Evolutionary conservation across 2,888 invertebrate genomes (phyloP).

Genomic region (Danaus chrysippus): DNA sequence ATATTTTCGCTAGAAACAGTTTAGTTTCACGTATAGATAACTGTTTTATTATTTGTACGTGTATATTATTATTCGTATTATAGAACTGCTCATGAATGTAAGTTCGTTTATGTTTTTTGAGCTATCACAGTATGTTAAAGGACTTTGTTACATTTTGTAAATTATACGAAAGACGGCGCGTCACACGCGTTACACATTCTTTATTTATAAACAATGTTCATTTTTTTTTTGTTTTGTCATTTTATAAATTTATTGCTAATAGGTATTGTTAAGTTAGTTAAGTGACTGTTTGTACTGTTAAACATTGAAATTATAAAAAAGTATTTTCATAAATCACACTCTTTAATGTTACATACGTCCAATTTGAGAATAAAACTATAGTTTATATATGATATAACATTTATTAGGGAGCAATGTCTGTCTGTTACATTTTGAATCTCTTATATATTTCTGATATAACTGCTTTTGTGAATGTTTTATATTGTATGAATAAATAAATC

Average conservation of each 20-base stretch:
- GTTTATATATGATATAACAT: slow-evolving; percentile 58
- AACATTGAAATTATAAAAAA: slow-evolving; percentile 49
- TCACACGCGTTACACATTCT: slow-evolving; percentile 17
- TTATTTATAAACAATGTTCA: slow-evolving; percentile 13
- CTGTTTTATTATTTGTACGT: too few relatives aligned
- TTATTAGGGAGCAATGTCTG: slow-evolving; percentile 58
- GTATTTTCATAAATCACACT: slow-evolving; percentile 65
- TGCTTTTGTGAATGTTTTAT: slow-evolving; percentile 70
- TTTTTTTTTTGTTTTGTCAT: slow-evolving; percentile 26
- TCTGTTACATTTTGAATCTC: slow-evolving; percentile 69
- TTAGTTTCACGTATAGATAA: background rate
- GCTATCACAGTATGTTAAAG: background rate
- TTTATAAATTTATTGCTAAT: slow-evolving; percentile 31
- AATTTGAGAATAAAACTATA: slow-evolving; percentile 48
- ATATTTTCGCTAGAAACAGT: slow-evolving; percentile 7
- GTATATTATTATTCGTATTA: too few relatives aligned
- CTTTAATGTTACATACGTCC: slow-evolving; percentile 65
- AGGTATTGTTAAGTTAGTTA: slow-evolving; percentile 68
- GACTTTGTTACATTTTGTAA: background rate
- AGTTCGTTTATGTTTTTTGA: background rate
- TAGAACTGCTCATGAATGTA: too few relatives aligned
- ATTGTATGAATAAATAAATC: slow-evolving; percentile 68
- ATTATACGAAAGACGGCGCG: background rate
- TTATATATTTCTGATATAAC: slow-evolving; percentile 68
- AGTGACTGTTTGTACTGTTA: slow-evolving; percentile 62